phyloP scores from a whole-genome alignment of 2,113 vertebrate species.

The Desmodus rotundus region DNA sequence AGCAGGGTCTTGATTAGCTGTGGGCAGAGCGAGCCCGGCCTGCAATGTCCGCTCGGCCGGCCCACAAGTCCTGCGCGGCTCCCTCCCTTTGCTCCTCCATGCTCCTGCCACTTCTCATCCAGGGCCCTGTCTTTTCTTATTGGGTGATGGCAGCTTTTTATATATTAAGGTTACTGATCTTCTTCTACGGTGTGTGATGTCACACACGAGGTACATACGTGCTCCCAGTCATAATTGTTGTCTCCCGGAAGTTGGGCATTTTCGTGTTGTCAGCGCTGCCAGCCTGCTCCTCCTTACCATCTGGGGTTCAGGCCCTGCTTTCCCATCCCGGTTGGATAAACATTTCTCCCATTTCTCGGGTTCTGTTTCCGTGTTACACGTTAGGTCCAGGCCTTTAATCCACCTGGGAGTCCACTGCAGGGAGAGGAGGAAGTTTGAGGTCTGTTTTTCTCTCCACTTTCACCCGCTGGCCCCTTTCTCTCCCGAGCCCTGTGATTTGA shows the following conservation, averaged over 20 bases:
- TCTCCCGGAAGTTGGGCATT: neutral
- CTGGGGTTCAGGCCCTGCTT: neutral
- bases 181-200: too few species aligned
- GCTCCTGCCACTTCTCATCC: neutral
- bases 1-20: slow-evolving; percentile 42
- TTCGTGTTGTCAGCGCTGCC: too few species aligned
- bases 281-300: neutral
- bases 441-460: neutral
- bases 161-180: slow-evolving; percentile 40
- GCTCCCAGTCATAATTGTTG: neutral
- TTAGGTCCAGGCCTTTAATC: neutral
- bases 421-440: too few species aligned
- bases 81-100: neutral
- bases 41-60: neutral
- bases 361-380: neutral
- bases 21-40: neutral
- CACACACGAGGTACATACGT: neutral
- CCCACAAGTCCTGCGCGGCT: neutral
- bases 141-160: slow-evolving; percentile 56
- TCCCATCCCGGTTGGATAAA: neutral
- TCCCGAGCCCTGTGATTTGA: neutral
- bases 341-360: neutral
- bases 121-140: neutral
- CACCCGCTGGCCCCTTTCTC: accelerated
- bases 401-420: neutral